Percentiles rank a stretch among this genome's conserved stretches.
Conservation (phyloP, 2,113 vertebrate species). For the Okapia johnstoni region DNA sequence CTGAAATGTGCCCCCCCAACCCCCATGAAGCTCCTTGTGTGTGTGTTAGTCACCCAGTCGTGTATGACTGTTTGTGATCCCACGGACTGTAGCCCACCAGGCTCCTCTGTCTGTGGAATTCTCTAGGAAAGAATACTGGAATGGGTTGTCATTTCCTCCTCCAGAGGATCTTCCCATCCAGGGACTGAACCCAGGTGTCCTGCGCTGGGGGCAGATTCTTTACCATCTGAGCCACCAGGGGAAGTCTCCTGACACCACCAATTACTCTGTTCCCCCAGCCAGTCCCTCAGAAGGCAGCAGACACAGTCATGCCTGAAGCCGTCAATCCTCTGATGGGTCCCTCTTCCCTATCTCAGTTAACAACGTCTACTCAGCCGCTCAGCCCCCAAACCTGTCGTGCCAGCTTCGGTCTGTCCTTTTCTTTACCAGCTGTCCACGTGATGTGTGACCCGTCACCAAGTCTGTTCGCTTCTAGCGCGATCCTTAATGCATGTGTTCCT, state of each 20-base stretch:
- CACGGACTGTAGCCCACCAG: neutral
- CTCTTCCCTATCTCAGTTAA: neutral
- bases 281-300: neutral
- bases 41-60: neutral
- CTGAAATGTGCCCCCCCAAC: neutral
- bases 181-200: neutral
- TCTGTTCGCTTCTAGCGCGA: neutral
- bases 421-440: neutral
- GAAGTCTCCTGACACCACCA: neutral
- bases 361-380: neutral
- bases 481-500: fast-evolving
- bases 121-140: neutral
- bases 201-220: neutral
- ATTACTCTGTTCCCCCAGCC: neutral
- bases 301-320: fast-evolving
- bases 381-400: neutral
- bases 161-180: neutral
- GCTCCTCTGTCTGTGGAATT: neutral
- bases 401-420: fast-evolving
- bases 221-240: neutral
- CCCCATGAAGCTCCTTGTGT: neutral
- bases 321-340: fast-evolving
- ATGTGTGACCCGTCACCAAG: neutral
- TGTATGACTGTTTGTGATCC: neutral
- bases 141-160: neutral